phyloP scores from a whole-genome alignment of 2,113 vertebrate species.

The Callipepla squamata region DNA sequence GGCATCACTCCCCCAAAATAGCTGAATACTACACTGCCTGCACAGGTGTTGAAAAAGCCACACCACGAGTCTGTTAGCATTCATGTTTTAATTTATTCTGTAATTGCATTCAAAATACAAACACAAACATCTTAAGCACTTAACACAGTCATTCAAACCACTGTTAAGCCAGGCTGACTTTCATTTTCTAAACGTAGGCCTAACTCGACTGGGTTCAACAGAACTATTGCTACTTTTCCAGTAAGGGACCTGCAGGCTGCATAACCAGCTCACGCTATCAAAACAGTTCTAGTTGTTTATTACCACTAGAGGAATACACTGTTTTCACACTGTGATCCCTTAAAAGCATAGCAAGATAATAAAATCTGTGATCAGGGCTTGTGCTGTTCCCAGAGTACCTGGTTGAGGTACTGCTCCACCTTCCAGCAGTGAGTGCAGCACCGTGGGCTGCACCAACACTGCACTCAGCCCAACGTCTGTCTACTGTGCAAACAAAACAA shows the following conservation, averaged over 20 bases:
- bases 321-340: neutral
- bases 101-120: slow-evolving; percentile 37
- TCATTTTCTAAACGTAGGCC: neutral
- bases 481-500: neutral
- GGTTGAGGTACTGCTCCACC: neutral
- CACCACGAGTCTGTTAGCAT: neutral
- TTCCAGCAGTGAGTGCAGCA: neutral
- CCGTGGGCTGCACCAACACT: neutral
- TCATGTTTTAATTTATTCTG: slow-evolving; percentile 29
- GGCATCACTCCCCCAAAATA: neutral
- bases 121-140: neutral
- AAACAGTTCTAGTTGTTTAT: neutral
- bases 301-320: neutral
- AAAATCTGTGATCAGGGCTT: neutral
- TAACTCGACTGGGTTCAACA: neutral
- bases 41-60: neutral
- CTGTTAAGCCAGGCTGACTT: neutral
- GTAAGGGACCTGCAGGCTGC: neutral
- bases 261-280: neutral
- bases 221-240: slow-evolving; percentile 5
- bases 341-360: neutral
- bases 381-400: neutral
- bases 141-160: neutral
- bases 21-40: fast-evolving
- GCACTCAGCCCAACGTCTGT: neutral